Conservation (phyloP, 2,113 vertebrate genomes). For the Megalops atlanticus region DNA sequence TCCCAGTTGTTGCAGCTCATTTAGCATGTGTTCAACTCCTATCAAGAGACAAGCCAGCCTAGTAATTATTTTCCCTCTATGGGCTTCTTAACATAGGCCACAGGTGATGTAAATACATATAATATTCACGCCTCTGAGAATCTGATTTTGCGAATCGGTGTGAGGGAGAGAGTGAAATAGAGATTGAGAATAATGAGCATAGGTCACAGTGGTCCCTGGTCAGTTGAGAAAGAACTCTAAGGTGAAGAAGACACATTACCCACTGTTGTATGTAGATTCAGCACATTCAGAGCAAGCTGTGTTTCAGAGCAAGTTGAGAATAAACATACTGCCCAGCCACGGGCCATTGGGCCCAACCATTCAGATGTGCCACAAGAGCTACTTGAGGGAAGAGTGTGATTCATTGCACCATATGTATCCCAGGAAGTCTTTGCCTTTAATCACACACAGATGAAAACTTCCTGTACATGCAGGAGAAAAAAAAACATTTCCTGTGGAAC, state of each 20-base stretch:
- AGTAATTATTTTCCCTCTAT: neutral
- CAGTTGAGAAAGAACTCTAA: conserved; percentile 4
- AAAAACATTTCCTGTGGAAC: neutral
- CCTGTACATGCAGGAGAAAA: neutral
- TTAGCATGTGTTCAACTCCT: neutral
- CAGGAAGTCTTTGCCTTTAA: neutral
- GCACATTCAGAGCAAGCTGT: neutral
- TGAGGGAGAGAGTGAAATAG: neutral
- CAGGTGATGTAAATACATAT: too few relatives aligned
- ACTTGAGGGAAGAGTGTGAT: neutral
- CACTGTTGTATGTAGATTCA: neutral
- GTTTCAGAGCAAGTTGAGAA: too few relatives aligned
- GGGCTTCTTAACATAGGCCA: neutral
- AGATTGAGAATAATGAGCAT: neutral
- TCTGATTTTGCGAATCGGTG: too few relatives aligned
- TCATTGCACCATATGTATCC: neutral
- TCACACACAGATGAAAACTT: neutral
- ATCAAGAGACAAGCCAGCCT: neutral
- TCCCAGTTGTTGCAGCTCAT: neutral
- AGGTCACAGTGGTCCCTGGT: neutral
- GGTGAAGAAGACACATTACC: conserved; percentile 22
- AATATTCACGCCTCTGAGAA: too few relatives aligned
- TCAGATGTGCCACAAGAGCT: neutral
- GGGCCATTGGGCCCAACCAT: neutral
- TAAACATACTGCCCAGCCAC: neutral